Evolutionary conservation across 1,140 invertebrate genomes (phyloP), one percentile per base, ranked within the genome.

Genomic region (Drosophila subpulchrella): DNA sequence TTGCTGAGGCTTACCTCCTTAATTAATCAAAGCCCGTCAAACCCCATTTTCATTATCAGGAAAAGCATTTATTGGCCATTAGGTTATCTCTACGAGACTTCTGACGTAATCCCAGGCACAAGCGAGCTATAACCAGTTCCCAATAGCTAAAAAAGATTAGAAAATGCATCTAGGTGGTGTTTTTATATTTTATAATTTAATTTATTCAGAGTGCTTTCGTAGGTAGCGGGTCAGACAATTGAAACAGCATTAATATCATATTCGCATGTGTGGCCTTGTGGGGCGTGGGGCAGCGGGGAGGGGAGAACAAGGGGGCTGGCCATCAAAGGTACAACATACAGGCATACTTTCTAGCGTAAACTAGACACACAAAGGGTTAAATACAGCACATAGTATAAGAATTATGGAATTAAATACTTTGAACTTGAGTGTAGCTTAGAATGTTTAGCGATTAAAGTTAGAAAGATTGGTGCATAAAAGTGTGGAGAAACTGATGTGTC

Each of bases 151-250:
- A 55, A 34, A 11, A 17, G 38, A 67, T 53, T 47, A 60, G 30
- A 63, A 58, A 53, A 70, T 17, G 27, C 54, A 65, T 50, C n/a
- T 46, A 38, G 51, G 44, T 48, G 20, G 11, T 42, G 63, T 60
- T 71, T 54, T 34, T 73, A 20, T 78, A 57, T 78, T 83, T 89
- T 77, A 88, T 89, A 89, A 89, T 81, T 89, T 89, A 89, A 54
- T 89, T 89, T 89, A 84, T 89, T 89, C 73, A 84, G 76, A 68
- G 83, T 75, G 62, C 73, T 61, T 63, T 81, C 46, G 51, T 66
- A 60, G 75, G 59, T 70, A 66, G 36, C 59, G 80, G 50, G 50
- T 70, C 47, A 48, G 48, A 56, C 67, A 77, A 76, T 89, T 70
- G 68, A 75, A 78, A 72, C 59, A 83, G 68, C 62, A 67, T 88